A percentile compares a stretch with the other conserved stretches of the same genome.
These are phyloP conservation scores for Spinibarbus caldwelli DNA, from an alignment of 2,797 vertebrate species.

Conservation along the genomic window DNA sequence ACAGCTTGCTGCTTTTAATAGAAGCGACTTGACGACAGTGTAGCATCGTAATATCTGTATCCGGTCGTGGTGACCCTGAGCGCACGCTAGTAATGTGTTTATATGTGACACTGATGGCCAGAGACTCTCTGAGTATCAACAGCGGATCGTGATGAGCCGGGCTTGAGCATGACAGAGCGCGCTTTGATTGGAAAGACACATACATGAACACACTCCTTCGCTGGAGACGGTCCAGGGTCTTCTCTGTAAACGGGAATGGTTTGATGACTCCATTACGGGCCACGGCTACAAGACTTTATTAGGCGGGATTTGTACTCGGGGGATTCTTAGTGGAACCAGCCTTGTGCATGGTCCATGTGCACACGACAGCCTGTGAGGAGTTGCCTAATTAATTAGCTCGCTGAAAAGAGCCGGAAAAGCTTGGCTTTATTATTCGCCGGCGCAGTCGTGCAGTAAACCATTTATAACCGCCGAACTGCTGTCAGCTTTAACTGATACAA, in stretches of 20 bases:
- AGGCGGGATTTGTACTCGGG: conserved; percentile 49
- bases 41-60: conserved; percentile 21
- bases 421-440: conserved; percentile 44
- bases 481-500: conserved; percentile 41
- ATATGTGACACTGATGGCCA: conserved; percentile 39
- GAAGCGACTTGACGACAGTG: neutral
- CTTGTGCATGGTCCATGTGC: conserved; percentile 34
- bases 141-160: conserved; percentile 4
- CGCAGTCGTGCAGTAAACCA: conserved; percentile 39
- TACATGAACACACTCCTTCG: conserved; percentile 7
- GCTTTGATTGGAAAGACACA: neutral
- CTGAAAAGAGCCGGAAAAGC: conserved; percentile 44
- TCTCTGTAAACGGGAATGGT: conserved; percentile 51
- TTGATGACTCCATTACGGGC: conserved; percentile 66
- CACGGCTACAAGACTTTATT: conserved; percentile 69
- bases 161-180: neutral
- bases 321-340: conserved; percentile 40
- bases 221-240: conserved; percentile 22
- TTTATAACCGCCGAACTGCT: conserved; percentile 43
- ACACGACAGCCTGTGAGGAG: conserved; percentile 40
- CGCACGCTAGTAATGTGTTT: conserved; percentile 19
- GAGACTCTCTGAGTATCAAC: conserved; percentile 15
- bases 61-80: conserved; percentile 50
- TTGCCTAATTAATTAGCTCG: conserved; percentile 59
- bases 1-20: conserved; percentile 18